Conservation (phyloP, 2,797 vertebrate genomes). For the Pachyuromys duprasi region DNA sequence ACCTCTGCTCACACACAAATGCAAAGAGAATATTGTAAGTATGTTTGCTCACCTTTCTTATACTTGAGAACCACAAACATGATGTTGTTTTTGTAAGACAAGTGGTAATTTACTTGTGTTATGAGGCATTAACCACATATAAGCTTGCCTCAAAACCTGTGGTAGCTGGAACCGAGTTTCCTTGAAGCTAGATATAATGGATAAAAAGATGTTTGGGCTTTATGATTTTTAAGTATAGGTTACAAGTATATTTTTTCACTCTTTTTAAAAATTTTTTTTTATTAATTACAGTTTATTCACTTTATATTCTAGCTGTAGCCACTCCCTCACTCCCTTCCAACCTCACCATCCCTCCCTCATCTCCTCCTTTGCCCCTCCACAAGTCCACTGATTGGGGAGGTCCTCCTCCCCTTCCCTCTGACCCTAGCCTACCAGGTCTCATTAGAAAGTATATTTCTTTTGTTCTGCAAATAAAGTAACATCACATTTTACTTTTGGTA, state of each 20-base stretch:
- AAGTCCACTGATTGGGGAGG: no score
- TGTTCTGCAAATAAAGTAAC: constrained; percentile 16
- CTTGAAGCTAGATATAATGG: neutral
- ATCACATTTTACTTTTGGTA: neutral
- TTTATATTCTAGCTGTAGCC: no score
- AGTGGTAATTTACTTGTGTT: neutral
- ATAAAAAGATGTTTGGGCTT: neutral
- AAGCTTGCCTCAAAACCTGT: neutral
- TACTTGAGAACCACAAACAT: neutral
- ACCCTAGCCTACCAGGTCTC: no score
- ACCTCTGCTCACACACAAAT: neutral
- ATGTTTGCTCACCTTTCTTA: neutral
- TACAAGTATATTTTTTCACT: neutral
- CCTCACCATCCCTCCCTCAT: no score
- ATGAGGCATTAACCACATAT: neutral
- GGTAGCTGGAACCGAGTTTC: neutral
- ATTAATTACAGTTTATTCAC: no score
- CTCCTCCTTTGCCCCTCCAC: no score
- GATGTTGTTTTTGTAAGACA: neutral
- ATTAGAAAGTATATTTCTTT: neutral
- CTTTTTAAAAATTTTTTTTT: no score
- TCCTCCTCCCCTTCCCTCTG: no score
- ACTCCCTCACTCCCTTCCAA: no score
- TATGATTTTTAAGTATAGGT: constrained; percentile 16
- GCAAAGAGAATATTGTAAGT: neutral